Evolutionary conservation across 1,140 invertebrate species (phyloP).

Genomic region (Aphelinus certus): DNA sequence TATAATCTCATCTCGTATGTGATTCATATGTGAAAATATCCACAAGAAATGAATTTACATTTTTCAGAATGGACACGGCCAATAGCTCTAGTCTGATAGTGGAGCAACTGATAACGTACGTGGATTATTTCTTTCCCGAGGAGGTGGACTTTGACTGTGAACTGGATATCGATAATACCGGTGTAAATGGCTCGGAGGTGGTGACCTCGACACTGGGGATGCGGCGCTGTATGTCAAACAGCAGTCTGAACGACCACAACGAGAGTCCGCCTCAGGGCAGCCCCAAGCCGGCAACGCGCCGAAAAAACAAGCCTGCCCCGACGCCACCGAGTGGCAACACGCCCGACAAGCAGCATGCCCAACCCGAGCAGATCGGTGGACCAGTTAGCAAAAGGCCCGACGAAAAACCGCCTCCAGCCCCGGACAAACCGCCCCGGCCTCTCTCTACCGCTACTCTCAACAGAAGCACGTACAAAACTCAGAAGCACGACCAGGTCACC

Average conservation of each 20-base stretch:
- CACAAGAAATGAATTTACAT: neutral
- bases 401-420: slow-evolving; percentile 63
- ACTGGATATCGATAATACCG: slow-evolving; percentile 56
- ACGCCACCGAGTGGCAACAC: slow-evolving; percentile 68
- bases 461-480: slow-evolving; percentile 54
- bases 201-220: slow-evolving; percentile 56
- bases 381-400: slow-evolving; percentile 52
- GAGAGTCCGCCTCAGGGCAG: slow-evolving; percentile 75
- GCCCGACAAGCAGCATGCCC: slow-evolving; percentile 53
- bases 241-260: slow-evolving; percentile 72
- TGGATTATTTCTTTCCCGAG: slow-evolving; percentile 87
- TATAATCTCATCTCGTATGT: too few species aligned
- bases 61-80: slow-evolving; percentile 82
- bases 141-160: slow-evolving; percentile 71
- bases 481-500: slow-evolving; percentile 55
- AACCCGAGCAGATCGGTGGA: slow-evolving; percentile 21
- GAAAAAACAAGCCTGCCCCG: slow-evolving; percentile 78
- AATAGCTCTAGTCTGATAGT: slow-evolving; percentile 84
- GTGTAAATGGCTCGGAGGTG: slow-evolving; percentile 56
- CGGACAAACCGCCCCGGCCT: slow-evolving; percentile 70
- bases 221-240: slow-evolving; percentile 74
- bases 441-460: slow-evolving; percentile 57
- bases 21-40: too few species aligned
- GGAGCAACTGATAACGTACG: slow-evolving; percentile 86
- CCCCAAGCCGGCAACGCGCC: slow-evolving; percentile 75